Conservation (phyloP, 2,888 invertebrate species). For the Agrochola litura region DNA sequence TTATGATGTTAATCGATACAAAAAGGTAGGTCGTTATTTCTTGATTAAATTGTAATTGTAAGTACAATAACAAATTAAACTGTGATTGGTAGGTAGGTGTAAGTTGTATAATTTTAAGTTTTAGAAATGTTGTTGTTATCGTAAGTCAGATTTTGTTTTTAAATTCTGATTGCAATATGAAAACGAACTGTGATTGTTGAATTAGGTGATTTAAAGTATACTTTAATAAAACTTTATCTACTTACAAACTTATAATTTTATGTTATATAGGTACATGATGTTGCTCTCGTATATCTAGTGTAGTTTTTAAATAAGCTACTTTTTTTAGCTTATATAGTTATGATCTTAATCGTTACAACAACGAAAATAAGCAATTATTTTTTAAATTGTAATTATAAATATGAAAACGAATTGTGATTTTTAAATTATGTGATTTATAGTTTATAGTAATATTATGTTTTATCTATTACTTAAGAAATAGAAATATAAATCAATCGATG, state of each 20-base stretch:
- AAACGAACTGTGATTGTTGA: slow-evolving; percentile 47
- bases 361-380: slow-evolving; percentile 50
- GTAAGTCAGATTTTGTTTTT: slow-evolving; percentile 46
- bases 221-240: slow-evolving; percentile 44
- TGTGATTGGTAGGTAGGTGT: slow-evolving; percentile 48
- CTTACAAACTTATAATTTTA: slow-evolving; percentile 42
- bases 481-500: slow-evolving; percentile 38
- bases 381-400: slow-evolving; percentile 44
- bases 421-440: slow-evolving; percentile 46
- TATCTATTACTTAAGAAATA: slow-evolving; percentile 29
- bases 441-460: slow-evolving; percentile 46
- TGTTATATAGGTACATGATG: slow-evolving; percentile 50
- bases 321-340: slow-evolving; percentile 49
- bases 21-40: slow-evolving; percentile 44
- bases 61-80: slow-evolving; percentile 45
- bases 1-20: slow-evolving; percentile 44
- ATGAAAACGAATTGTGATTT: slow-evolving; percentile 45
- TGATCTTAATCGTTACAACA: slow-evolving; percentile 50
- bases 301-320: slow-evolving; percentile 48
- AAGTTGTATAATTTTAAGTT: slow-evolving; percentile 48
- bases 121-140: slow-evolving; percentile 47
- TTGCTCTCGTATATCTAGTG: slow-evolving; percentile 50
- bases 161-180: slow-evolving; percentile 47
- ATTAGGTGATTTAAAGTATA: slow-evolving; percentile 47
- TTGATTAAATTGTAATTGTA: slow-evolving; percentile 44